These are phyloP conservation scores for Phenganax subtilis DNA, from an alignment of 92 coral and sea anemone genomes.

Conservation along the genomic window DNA sequence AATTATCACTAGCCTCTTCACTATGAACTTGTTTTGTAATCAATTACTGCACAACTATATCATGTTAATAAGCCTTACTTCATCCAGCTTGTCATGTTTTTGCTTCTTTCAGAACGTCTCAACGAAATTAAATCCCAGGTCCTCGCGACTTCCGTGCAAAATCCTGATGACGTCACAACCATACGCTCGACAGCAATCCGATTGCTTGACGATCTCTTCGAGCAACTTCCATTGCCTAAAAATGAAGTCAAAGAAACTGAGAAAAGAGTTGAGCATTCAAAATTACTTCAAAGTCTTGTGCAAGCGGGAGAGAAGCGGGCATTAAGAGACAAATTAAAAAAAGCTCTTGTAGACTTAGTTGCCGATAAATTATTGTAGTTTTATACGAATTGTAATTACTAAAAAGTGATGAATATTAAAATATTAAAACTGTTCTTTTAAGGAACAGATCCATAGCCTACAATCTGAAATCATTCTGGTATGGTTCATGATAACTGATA, in stretches of 20 bases:
- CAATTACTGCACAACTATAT: neutral
- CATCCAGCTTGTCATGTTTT: neutral
- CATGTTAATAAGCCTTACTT: neutral
- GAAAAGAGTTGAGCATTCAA: slow-evolving; percentile 61
- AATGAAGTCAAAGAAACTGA: slow-evolving; percentile 62
- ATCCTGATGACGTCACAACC: slow-evolving; percentile 63
- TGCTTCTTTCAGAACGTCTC: slow-evolving; percentile 57
- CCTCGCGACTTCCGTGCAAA: slow-evolving; percentile 63
- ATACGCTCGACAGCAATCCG: slow-evolving; percentile 71
- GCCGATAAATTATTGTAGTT: slow-evolving; percentile 66
- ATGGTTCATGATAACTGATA: neutral
- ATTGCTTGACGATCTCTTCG: slow-evolving; percentile 73
- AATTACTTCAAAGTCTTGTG: slow-evolving; percentile 62
- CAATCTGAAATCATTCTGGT: neutral
- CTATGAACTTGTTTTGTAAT: no score
- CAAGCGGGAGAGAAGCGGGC: slow-evolving; percentile 59
- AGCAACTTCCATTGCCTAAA: slow-evolving; percentile 73
- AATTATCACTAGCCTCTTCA: no score
- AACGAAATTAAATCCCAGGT: slow-evolving; percentile 67
- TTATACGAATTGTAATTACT: neutral
- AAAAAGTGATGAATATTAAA: neutral
- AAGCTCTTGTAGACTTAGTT: slow-evolving; percentile 80
- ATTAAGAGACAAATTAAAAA: slow-evolving; percentile 62
- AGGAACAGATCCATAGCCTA: neutral
- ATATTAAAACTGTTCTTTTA: no score